A percentile compares a stretch with the other conserved stretches of the same genome.
Evolutionary conservation across 2,797 vertebrate genomes (phyloP).

Genomic region (Ispidina lecontei): DNA sequence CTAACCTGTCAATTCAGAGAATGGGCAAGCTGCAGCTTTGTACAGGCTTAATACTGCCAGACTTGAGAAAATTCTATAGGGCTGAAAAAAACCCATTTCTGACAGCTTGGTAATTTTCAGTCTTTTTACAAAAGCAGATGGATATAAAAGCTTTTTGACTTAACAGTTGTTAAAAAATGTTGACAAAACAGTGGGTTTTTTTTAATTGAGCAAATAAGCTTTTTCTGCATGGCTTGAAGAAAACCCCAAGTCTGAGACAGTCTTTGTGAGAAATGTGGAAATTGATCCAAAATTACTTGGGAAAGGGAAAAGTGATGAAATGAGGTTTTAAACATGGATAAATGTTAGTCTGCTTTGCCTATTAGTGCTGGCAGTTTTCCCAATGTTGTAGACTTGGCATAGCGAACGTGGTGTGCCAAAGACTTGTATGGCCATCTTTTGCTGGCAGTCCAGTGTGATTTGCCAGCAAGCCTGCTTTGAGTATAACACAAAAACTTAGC

Average conservation of each 20-base stretch:
- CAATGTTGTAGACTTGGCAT: rapidly evolving
- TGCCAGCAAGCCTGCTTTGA: neutral
- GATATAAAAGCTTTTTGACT: conserved; percentile 37
- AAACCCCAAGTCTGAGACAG: neutral
- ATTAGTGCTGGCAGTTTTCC: neutral
- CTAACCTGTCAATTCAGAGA: conserved; percentile 41
- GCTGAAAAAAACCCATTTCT: conserved; percentile 37
- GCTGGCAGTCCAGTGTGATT: neutral
- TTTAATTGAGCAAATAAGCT: conserved; percentile 15
- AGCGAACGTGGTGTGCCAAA: neutral
- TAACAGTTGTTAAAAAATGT: conserved; percentile 58
- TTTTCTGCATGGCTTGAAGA: neutral
- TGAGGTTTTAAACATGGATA: neutral
- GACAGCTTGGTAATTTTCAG: conserved; percentile 55
- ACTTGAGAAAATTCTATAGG: conserved; percentile 29
- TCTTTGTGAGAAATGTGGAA: neutral
- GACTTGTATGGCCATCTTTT: neutral
- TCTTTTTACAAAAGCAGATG: conserved; percentile 48
- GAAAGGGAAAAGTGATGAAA: neutral
- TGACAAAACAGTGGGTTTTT: conserved; percentile 54
- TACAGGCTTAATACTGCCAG: conserved; percentile 34
- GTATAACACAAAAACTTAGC: neutral
- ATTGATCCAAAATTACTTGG: neutral
- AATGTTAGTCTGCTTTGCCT: neutral
- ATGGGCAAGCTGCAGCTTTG: conserved; percentile 40